A percentile compares a stretch with the other conserved stretches of the same genome.
Evolutionary conservation across 2,113 vertebrate species (phyloP).

Genomic region (Saimiri boliviensis): DNA sequence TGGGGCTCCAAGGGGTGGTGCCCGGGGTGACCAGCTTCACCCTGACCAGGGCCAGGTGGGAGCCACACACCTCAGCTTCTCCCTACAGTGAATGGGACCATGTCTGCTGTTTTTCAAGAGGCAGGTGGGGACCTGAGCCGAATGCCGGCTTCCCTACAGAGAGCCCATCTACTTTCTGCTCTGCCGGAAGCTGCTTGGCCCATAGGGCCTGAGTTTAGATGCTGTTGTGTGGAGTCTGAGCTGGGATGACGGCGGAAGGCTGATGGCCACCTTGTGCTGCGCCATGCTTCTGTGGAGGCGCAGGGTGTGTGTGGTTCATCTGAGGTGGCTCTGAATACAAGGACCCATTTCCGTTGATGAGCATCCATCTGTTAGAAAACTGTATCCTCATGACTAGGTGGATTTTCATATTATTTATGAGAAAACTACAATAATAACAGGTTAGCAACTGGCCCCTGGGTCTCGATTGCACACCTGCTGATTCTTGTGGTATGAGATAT

Average conservation of each 20-base stretch:
- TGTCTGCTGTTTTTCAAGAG: background rate
- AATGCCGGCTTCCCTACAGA: background rate
- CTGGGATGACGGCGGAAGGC: background rate
- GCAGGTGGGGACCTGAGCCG: background rate
- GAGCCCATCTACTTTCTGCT: background rate
- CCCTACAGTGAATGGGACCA: background rate
- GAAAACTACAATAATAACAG: background rate
- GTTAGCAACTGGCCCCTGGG: too few species aligned
- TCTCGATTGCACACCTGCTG: background rate
- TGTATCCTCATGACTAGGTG: background rate
- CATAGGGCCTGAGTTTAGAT: background rate
- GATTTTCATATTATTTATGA: background rate
- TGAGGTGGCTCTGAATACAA: background rate
- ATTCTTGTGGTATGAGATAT: background rate
- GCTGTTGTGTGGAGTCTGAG: background rate
- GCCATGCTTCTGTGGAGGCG: background rate
- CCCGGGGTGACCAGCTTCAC: rapidly evolving
- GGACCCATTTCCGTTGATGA: background rate
- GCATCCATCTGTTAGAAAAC: background rate
- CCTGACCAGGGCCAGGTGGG: background rate
- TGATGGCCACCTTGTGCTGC: background rate
- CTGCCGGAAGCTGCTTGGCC: background rate
- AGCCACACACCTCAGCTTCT: background rate
- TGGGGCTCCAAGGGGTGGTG: background rate
- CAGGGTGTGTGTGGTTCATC: background rate